Percentiles rank a stretch among this genome's conserved stretches.
phyloP scores from a whole-genome alignment of 2,113 vertebrate species.

The Microcebus tavaratra region DNA sequence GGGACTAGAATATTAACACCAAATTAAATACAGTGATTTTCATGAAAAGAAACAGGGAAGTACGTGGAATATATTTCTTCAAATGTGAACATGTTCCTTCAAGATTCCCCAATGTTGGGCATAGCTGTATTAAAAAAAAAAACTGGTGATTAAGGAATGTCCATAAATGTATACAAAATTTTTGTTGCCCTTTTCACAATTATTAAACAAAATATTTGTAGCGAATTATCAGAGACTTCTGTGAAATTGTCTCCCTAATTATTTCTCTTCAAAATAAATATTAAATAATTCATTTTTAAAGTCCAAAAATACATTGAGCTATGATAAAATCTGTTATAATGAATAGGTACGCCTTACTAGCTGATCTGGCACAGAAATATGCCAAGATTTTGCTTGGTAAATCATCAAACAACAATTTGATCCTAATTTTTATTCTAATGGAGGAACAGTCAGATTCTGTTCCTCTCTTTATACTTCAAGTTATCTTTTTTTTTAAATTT shows the following conservation, averaged over 20 bases:
- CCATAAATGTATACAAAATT: not conserved
- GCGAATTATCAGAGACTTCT: not conserved
- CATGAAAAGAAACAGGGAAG: slow-evolving; percentile 10
- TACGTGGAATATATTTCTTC: not conserved
- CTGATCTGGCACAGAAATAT: not conserved
- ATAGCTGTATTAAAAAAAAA: not conserved
- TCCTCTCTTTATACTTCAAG: not conserved
- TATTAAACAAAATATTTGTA: not conserved
- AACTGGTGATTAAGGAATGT: not conserved
- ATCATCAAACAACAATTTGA: not conserved
- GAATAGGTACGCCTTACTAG: not conserved
- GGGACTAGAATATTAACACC: not conserved
- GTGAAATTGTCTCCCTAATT: not conserved
- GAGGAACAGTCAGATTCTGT: not conserved
- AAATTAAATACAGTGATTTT: not conserved
- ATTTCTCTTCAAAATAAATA: slow-evolving; percentile 23
- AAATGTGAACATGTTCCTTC: not conserved
- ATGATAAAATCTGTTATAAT: not conserved
- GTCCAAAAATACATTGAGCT: not conserved
- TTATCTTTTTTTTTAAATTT: not conserved
- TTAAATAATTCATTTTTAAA: not conserved
- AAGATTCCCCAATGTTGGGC: not conserved
- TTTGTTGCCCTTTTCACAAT: not conserved
- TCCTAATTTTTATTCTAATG: not conserved
- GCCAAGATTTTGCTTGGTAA: not conserved